Percentiles rank a stretch among this genome's conserved stretches.
phyloP scores from a whole-genome alignment of 2,797 vertebrate species.

The Distichodus sexfasciatus region DNA sequence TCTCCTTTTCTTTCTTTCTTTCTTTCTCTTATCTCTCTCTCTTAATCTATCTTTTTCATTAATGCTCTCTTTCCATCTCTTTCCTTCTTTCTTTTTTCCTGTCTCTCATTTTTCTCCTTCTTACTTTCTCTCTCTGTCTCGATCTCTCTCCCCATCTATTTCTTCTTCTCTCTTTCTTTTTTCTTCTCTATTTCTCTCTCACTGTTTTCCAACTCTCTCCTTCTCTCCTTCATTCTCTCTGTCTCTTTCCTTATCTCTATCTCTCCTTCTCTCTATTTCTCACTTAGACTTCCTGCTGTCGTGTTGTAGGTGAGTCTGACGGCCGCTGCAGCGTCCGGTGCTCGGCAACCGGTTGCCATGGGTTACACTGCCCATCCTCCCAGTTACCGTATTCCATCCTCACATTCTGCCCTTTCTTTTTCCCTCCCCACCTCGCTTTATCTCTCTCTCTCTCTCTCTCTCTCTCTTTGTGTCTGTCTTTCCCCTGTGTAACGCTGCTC shows the following conservation, averaged over 20 bases:
- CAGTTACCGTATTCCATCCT: conserved; percentile 9
- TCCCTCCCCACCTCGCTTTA: not conserved
- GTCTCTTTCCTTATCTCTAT: too few relatives aligned
- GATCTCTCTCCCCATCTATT: not conserved
- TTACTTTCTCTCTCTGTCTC: not conserved
- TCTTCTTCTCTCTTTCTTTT: not conserved
- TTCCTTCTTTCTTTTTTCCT: too few relatives aligned
- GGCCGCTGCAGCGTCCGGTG: not conserved
- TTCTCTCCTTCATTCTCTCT: not conserved
- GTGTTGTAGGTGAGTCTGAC: not conserved
- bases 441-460: not conserved
- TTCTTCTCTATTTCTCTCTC: not conserved
- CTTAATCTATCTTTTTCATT: not conserved
- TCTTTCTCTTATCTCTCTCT: not conserved
- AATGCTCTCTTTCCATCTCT: not conserved
- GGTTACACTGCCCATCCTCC: conserved; percentile 24
- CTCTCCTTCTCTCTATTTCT: not conserved
- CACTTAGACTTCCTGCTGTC: not conserved
- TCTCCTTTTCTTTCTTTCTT: not conserved
- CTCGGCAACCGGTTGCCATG: conserved; percentile 36
- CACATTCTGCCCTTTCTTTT: not conserved
- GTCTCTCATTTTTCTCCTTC: not conserved
- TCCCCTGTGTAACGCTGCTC: too few relatives aligned
- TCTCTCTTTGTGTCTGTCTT: too few relatives aligned
- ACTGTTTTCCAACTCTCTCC: too few relatives aligned